Evolutionary conservation across 2,888 invertebrate species (phyloP).

Genomic region (Lepetodrilus schrolli): DNA sequence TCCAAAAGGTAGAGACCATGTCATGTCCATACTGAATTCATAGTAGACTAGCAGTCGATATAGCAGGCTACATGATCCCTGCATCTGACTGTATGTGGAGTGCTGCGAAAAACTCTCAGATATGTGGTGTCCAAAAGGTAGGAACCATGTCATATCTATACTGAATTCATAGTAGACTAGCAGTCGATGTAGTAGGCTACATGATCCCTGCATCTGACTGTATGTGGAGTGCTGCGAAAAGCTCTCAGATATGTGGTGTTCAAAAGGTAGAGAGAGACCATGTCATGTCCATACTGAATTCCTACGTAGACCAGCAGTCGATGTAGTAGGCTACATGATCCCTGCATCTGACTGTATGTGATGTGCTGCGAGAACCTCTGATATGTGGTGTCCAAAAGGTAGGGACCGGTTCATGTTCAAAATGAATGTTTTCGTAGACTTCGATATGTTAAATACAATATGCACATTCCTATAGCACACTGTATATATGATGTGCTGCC

Average conservation of each 20-base stretch:
- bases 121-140: not conserved
- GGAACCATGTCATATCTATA: not conserved
- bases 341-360: not conserved
- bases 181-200: not conserved
- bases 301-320: not conserved
- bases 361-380: no score
- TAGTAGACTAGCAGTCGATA: not conserved
- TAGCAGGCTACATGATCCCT: not conserved
- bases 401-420: not conserved
- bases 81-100: not conserved
- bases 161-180: no score
- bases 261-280: constrained; percentile 4
- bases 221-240: no score
- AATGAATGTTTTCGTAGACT: no score
- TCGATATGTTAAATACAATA: not conserved
- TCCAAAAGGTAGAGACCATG: not conserved
- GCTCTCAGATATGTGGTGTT: not conserved
- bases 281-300: not conserved
- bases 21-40: not conserved
- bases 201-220: not conserved
- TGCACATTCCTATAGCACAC: not conserved
- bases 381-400: not conserved
- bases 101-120: no score
- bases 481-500: no score
- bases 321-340: not conserved